Base-by-base conservation (phyloP, 2,113 vertebrate species). In the Ptilonorhynchus violaceus region DNA sequence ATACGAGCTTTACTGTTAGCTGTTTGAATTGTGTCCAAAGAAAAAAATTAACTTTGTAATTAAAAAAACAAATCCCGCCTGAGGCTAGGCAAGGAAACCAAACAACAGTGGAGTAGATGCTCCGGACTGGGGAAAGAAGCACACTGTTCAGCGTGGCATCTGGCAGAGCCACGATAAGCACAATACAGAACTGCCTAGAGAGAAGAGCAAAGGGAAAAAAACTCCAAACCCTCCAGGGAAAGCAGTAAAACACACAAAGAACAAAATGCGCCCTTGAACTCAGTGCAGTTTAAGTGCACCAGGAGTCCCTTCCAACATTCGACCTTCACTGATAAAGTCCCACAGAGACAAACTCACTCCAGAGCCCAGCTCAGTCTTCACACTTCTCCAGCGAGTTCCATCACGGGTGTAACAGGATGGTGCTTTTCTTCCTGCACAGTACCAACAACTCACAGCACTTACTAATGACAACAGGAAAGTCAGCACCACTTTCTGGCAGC, bases 21-120 rank as follows among this genome's bases (percentile, higher is more conserved):
- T 94, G 82, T 49, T 84, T 95, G 93, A 97, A 87, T 87, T 91
- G 72, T 86, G 76, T 92, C 95, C 93, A 96, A 94, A 95, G 72
- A 59, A 88, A 92, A 90, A 95, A 93, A 94, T 67, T 88, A 95
- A 93, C 91, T 92, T 23, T 39, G 53, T 91, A 95, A 95, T 96
- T 94, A 96, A 94, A 90, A 97, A 97, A 94, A 37, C 69, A 95
- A 96, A 94, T 41, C 70, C 82, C 78, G 92, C 91, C 90, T 58
- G 39, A 87, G 82, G 89, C 69, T 79, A 94, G 82, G 91, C 63
- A 92, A 87, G 67, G 66, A 95, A 94, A 94, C 68, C 69, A 95
- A 96, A 76, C 30, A 85, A 89, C 67, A 72, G 75, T 13, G 75
- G 41, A 92, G 82, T 53, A 89, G 87, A 82, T 94, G 41, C 53